Percentiles rank a stretch among this genome's conserved stretches.
Evolutionary conservation across 2,888 invertebrate genomes (phyloP).

Genomic region (Xestia sexstrigata): DNA sequence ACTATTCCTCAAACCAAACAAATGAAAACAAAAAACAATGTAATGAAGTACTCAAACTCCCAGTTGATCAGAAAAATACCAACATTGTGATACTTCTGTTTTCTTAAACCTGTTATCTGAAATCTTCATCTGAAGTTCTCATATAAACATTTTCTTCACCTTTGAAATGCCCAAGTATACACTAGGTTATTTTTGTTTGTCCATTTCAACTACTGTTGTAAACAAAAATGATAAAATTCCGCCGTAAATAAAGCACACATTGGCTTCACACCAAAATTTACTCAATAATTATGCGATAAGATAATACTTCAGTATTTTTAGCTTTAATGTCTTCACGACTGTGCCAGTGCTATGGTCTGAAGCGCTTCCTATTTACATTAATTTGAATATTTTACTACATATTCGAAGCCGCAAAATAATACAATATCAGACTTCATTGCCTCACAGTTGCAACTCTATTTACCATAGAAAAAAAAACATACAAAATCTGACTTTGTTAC

Average conservation of each 20-base stretch:
- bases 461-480: conserved; percentile 7
- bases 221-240: neutral
- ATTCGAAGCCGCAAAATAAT: neutral
- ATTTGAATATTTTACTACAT: conserved; percentile 4
- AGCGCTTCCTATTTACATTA: neutral
- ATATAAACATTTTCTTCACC: neutral
- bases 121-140: neutral
- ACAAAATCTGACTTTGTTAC: neutral
- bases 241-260: neutral
- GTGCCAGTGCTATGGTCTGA: neutral
- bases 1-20: neutral
- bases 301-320: neutral
- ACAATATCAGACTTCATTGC: neutral
- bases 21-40: neutral
- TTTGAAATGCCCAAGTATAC: neutral
- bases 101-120: neutral
- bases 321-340: neutral
- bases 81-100: neutral
- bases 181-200: neutral
- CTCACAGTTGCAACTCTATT: conserved; percentile 17
- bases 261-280: neutral
- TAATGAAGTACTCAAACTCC: neutral
- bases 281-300: neutral
- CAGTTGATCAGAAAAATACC: neutral
- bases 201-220: neutral